Conservation (phyloP, 2,113 vertebrate species). For the Pelecanoides urinatrix region DNA sequence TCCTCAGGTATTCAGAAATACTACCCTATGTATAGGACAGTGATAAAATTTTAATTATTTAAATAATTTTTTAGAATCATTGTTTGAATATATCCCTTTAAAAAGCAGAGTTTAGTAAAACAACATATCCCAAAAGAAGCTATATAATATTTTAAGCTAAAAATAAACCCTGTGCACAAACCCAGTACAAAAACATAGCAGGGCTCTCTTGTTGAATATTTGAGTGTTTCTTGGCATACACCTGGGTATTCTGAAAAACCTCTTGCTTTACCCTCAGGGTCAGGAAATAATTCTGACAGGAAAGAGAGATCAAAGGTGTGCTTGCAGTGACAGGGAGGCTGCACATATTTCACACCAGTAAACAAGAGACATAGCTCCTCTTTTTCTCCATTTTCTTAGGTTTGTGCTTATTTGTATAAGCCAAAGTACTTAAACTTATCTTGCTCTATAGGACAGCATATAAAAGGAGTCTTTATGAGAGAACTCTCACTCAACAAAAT, state of each 20-base stretch:
- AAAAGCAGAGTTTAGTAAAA: not conserved
- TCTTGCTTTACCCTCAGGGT: not conserved
- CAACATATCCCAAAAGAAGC: not conserved
- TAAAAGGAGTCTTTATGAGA: not conserved
- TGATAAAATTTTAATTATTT: not conserved
- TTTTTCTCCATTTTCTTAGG: not conserved
- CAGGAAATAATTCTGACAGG: conserved; percentile 3
- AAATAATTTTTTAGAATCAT: not conserved
- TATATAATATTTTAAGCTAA: not conserved
- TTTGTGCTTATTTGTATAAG: not conserved
- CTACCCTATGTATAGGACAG: not conserved
- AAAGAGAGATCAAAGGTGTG: not conserved
- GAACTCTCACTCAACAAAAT: not conserved
- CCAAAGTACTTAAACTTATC: not conserved
- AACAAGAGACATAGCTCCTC: not conserved
- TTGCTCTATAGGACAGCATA: not conserved
- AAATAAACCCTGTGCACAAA: not conserved
- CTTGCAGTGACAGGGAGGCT: not conserved
- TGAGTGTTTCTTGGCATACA: not conserved
- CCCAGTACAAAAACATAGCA: rapidly evolving
- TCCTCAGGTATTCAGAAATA: not conserved
- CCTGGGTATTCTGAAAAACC: not conserved
- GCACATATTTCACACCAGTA: not conserved
- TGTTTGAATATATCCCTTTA: not conserved
- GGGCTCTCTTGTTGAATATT: not conserved